A percentile compares a stretch with the other conserved stretches of the same genome.
phyloP scores from a whole-genome alignment of 2,888 invertebrate genomes.

The Sepiola atlantica region DNA sequence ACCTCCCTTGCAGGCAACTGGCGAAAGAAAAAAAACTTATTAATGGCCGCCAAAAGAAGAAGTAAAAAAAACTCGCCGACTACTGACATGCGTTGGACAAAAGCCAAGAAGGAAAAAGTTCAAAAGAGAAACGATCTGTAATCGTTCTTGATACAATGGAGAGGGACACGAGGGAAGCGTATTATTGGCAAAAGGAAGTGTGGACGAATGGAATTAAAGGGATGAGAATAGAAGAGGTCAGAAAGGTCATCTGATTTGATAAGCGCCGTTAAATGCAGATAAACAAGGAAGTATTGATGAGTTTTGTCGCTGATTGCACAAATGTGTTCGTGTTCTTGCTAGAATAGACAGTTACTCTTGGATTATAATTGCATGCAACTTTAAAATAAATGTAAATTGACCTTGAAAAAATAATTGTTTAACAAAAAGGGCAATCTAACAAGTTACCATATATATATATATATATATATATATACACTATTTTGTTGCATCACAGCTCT shows the following conservation, averaged over 20 bases:
- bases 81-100: not conserved
- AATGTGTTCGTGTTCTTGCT: not conserved
- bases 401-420: no score
- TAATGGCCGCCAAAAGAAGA: not conserved
- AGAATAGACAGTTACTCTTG: not conserved
- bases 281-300: not conserved
- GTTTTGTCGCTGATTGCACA: not conserved
- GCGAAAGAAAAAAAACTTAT: not conserved
- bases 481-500: no score
- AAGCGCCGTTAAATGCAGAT: not conserved
- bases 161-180: not conserved
- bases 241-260: not conserved
- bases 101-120: constrained; percentile 32
- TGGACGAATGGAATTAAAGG: not conserved
- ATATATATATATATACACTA: no score
- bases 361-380: not conserved
- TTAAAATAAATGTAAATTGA: no score
- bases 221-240: not conserved
- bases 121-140: constrained; percentile 3
- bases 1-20: constrained; percentile 13
- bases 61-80: not conserved
- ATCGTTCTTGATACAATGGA: not conserved
- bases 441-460: no score
- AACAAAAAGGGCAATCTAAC: no score
- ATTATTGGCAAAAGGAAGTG: not conserved